A percentile compares a stretch with the other conserved stretches of the same genome.
phyloP scores from a whole-genome alignment of 2,888 invertebrate species.

The Cheiracanthium punctorium region DNA sequence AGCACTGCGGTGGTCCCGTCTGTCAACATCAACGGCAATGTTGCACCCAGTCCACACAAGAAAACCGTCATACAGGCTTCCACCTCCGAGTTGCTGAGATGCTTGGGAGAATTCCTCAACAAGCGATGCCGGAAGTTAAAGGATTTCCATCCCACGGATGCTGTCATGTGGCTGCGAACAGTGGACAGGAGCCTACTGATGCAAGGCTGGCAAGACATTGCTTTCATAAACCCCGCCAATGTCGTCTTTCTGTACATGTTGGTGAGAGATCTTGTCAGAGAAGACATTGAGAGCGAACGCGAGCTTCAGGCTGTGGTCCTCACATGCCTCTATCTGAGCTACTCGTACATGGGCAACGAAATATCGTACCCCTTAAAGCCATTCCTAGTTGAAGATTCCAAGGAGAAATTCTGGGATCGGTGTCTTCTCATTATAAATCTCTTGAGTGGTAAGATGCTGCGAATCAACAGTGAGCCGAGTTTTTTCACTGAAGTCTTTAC shows the following conservation, averaged over 20 bases:
- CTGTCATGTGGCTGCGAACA: conserved; percentile 98
- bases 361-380: conserved; percentile 99
- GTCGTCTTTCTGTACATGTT: conserved; percentile 99
- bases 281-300: conserved; percentile 88
- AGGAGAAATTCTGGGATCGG: conserved; percentile 98
- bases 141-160: conserved; percentile 93
- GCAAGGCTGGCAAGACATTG: conserved; percentile 99
- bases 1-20: background rate
- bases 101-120: conserved; percentile 95
- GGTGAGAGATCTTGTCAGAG: conserved; percentile 88
- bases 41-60: conserved; percentile 58
- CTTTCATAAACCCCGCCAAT: conserved; percentile 99
- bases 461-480: conserved; percentile 97
- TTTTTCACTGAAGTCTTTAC: conserved; percentile 99
- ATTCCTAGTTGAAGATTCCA: conserved; percentile 96
- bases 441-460: conserved; percentile 94
- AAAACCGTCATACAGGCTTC: conserved; percentile 84
- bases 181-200: conserved; percentile 96
- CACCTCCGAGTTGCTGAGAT: conserved; percentile 97
- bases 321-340: conserved; percentile 98
- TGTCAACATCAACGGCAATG: conserved; percentile 47
- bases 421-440: conserved; percentile 93
- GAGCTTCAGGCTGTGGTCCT: conserved; percentile 95
- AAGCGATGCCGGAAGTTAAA: conserved; percentile 88
- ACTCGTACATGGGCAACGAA: conserved; percentile 96